Evolutionary conservation across 2,113 vertebrate genomes (phyloP).

Genomic region (Astur gentilis): DNA sequence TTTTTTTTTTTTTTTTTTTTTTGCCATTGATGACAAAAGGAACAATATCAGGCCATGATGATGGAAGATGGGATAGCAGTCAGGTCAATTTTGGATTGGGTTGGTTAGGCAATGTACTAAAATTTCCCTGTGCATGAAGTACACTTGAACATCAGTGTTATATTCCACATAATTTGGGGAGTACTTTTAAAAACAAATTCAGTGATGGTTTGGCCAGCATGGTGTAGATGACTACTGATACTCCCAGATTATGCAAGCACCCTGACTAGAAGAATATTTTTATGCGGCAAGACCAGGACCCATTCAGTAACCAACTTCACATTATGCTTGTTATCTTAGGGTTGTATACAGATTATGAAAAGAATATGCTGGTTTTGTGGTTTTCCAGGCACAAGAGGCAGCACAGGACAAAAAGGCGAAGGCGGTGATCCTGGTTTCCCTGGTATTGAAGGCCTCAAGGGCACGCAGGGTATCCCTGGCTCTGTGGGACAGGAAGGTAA

Average conservation of each 20-base stretch:
- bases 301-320: not conserved
- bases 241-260: not conserved
- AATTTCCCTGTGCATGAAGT: not conserved
- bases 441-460: conserved; percentile 82
- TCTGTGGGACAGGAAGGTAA: conserved; percentile 77
- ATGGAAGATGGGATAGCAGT: not conserved
- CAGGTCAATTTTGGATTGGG: not conserved
- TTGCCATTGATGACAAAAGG: not conserved
- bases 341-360: not conserved
- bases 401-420: conserved; percentile 67
- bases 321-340: not conserved
- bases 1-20: too few species aligned
- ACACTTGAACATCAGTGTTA: not conserved
- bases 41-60: not conserved
- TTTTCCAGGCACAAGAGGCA: conserved; percentile 68
- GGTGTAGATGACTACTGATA: not conserved
- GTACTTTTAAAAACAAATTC: not conserved
- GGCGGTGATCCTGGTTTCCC: conserved; percentile 79
- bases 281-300: not conserved
- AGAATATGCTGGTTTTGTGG: not conserved
- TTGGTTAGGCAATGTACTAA: not conserved
- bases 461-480: conserved; percentile 76
- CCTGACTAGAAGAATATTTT: not conserved
- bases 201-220: not conserved
- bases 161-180: not conserved